phyloP scores from a whole-genome alignment of 1,140 invertebrate species.

The Drosophila pruinosa region DNA sequence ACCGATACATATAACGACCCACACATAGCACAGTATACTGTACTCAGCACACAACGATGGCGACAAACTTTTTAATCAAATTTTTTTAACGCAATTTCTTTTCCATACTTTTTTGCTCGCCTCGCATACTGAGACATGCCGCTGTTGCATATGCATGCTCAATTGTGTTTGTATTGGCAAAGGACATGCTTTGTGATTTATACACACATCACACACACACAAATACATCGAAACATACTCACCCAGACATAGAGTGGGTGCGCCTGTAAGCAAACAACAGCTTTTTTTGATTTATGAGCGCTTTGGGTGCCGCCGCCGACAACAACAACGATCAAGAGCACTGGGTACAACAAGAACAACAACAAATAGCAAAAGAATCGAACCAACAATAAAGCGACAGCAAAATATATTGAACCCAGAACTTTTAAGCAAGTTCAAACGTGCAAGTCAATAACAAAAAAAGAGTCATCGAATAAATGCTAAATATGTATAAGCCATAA shows the following conservation, averaged over 20 bases:
- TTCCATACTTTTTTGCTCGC: conserved; percentile 57
- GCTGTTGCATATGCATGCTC: conserved; percentile 80
- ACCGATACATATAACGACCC: conserved; percentile 31
- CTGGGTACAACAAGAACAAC: not conserved
- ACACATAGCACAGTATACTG: not conserved
- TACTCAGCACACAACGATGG: conserved; percentile 32
- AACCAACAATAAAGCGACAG: conserved; percentile 43
- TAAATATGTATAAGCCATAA: not conserved
- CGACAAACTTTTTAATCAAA: conserved; percentile 82
- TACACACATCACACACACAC: conserved; percentile 69
- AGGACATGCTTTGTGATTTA: conserved; percentile 81
- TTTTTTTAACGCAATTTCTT: conserved; percentile 73
- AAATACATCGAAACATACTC: conserved; percentile 6
- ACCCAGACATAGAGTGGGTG: conserved; percentile 16
- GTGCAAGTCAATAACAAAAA: conserved; percentile 47
- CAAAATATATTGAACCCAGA: conserved; percentile 57
- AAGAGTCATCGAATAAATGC: not conserved
- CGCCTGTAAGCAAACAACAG: conserved; percentile 39
- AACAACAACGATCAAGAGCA: conserved; percentile 25
- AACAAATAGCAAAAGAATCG: conserved; percentile 32
- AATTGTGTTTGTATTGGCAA: conserved; percentile 81
- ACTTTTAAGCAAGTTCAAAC: conserved; percentile 61
- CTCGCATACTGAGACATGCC: conserved; percentile 12
- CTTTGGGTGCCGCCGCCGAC: conserved; percentile 64
- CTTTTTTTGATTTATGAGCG: conserved; percentile 79